These are phyloP conservation scores for Petroica traversi DNA, from an alignment of 2,113 vertebrate genomes.

Conservation along the genomic window DNA sequence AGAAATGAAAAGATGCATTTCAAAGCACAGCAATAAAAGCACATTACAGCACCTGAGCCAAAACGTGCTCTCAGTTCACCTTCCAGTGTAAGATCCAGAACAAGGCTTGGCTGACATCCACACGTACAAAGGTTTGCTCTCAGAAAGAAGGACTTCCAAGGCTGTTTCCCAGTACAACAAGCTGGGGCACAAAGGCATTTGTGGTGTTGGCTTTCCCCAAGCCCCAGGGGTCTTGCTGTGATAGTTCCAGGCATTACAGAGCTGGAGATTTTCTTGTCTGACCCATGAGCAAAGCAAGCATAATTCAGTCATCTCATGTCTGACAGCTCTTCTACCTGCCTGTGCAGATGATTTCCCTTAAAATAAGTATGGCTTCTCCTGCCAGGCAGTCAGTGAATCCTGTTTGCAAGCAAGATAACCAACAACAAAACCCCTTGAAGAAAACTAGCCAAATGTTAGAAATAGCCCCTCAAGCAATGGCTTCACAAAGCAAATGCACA, in stretches of 20 bases:
- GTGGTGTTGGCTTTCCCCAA: not conserved
- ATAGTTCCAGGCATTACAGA: not conserved
- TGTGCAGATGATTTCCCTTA: not conserved
- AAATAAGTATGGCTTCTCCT: not conserved
- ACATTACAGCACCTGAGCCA: constrained; percentile 7
- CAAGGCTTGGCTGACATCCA: constrained; percentile 2
- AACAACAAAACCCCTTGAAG: not conserved
- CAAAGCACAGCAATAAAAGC: constrained; percentile 38
- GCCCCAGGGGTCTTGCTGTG: not conserved
- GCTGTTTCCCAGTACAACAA: not conserved
- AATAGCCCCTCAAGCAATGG: constrained; percentile 50
- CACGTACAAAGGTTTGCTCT: not conserved
- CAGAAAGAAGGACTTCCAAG: not conserved
- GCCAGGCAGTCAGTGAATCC: not conserved
- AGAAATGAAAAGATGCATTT: constrained; percentile 34
- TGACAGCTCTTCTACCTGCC: not conserved
- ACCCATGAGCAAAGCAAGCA: not conserved
- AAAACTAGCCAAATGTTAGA: constrained; percentile 37
- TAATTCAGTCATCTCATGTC: not conserved
- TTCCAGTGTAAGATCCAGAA: constrained; percentile 28
- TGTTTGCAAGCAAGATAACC: constrained; percentile 20
- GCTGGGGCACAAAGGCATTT: not conserved
- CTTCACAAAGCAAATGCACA: constrained; percentile 1
- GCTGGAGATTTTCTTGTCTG: not conserved
- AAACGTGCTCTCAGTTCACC: constrained; percentile 31